Evolutionary conservation across 2,888 invertebrate species (phyloP), one percentile per base, ranked within the genome.

Genomic region (Priapulus caudatus): DNA sequence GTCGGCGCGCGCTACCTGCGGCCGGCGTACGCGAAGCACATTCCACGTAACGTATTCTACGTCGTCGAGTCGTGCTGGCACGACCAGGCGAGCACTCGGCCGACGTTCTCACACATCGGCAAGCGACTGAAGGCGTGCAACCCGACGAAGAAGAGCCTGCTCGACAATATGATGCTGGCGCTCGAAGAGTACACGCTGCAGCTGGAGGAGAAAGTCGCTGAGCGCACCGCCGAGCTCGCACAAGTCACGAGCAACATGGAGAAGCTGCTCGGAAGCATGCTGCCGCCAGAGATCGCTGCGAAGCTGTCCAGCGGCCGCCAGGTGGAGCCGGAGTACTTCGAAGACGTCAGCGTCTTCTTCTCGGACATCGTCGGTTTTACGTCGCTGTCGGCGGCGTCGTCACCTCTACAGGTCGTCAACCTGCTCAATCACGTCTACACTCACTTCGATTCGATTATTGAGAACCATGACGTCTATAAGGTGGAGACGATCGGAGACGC

Each of bases 121-220:
- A 61, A 61, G 51, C 61, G 61, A 57, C 45, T 67, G 4, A 56
- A 59, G 21, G 55, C 56, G 19, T 60, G 60, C 2, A 62, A 60
- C 21, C 62, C 64, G 1, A 47, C 58, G 2, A 53, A 61, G 21
- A 65, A 62, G 51, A 61, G 64, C 2, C 57, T 68, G 5, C 50
- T 68, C 23, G 69, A 69, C 54, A 61, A 60, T 45, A 67, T 69
- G 61, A 67, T 68, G 60, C 62, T 63, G 20, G 61, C 65, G 2
- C 59, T 68, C 55, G 67, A 69, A 46, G 61, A 59, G 21, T 66
- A 67, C 53, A 60, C 63, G 1, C 33, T 47, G 3, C 59, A 62
- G 21, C 58, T 67, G 21, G 66, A 67, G 53, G 64, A 62, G 5
- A 59, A 60, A 45, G 58, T 65, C 1, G 57, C 23, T 18, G 63